phyloP scores from a whole-genome alignment of 2,113 vertebrate genomes.

The Rallus limicola region DNA sequence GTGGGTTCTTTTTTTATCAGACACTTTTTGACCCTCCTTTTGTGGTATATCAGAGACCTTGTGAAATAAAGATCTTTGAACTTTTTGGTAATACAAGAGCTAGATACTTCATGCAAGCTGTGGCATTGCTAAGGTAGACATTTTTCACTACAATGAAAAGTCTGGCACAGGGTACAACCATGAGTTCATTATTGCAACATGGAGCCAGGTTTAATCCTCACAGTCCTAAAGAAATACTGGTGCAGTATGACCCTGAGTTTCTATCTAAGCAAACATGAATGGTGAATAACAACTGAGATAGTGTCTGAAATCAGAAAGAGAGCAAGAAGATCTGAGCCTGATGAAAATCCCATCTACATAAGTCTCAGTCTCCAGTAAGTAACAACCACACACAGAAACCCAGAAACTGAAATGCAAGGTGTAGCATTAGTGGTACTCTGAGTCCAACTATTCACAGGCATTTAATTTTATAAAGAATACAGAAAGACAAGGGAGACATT shows the following conservation, averaged over 20 bases:
- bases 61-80: not conserved
- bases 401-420: not conserved
- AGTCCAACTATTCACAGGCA: not conserved
- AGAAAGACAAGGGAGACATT: not conserved
- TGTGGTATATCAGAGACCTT: not conserved
- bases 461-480: not conserved
- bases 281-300: not conserved
- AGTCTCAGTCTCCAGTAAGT: not conserved
- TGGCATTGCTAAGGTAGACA: not conserved
- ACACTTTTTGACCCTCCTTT: not conserved
- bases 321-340: not conserved
- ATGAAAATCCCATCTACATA: not conserved
- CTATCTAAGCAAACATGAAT: not conserved
- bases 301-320: not conserved
- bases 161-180: not conserved
- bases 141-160: not conserved
- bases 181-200: not conserved
- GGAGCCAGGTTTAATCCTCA: not conserved
- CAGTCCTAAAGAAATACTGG: not conserved
- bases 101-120: not conserved
- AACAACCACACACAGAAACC: not conserved
- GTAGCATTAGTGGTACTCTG: not conserved
- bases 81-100: not conserved
- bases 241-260: not conserved
- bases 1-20: not conserved